Conservation (phyloP, 2,113 vertebrate species). For the Miniopterus natalensis region DNA sequence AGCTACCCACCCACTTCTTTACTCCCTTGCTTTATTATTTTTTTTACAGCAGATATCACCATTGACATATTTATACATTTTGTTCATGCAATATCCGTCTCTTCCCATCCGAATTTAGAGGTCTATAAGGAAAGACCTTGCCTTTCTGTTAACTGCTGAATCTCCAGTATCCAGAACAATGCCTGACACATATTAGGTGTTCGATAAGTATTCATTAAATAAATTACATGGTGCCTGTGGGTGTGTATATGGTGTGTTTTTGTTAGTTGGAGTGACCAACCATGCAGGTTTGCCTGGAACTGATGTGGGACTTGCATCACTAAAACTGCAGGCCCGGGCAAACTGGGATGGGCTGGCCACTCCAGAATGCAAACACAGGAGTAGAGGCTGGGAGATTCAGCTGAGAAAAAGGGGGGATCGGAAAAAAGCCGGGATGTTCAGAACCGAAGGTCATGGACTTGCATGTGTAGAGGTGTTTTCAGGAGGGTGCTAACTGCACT, state of each 20-base stretch:
- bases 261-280: neutral
- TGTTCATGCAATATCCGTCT: neutral
- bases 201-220: neutral
- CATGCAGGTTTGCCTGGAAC: constrained; percentile 1
- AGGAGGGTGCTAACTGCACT: neutral
- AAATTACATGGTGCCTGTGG: neutral
- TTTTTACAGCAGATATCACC: constrained; percentile 8
- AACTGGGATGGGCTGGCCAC: neutral
- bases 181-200: neutral
- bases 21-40: neutral
- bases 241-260: neutral
- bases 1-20: neutral
- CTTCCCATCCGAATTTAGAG: neutral
- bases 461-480: neutral
- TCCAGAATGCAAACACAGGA: neutral
- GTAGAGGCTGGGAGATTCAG: neutral
- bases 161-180: neutral
- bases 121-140: neutral
- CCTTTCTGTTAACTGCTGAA: neutral
- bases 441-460: neutral
- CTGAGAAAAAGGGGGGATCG: neutral
- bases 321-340: constrained; percentile 21
- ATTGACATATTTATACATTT: neutral
- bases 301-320: neutral
- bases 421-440: constrained; percentile 12